Conservation (phyloP, 2,797 vertebrate genomes). For the Leptodactylus fallax region DNA sequence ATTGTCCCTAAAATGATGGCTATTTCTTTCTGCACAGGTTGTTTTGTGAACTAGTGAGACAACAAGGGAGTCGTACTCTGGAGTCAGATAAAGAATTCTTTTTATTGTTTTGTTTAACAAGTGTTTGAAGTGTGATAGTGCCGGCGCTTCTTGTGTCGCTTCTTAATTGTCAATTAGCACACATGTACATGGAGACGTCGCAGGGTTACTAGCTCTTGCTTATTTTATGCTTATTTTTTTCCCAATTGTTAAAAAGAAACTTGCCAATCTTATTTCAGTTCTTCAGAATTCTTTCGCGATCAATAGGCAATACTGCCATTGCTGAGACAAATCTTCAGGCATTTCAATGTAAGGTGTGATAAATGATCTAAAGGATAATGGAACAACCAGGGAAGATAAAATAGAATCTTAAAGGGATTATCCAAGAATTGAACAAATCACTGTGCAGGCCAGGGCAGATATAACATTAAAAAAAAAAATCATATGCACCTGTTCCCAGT, state of each 20-base stretch:
- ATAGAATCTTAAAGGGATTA: no score
- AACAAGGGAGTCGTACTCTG: slow-evolving; percentile 66
- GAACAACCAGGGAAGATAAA: no score
- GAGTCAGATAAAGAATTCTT: slow-evolving; percentile 61
- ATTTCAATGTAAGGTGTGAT: neutral
- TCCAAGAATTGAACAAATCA: no score
- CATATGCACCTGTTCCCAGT: no score
- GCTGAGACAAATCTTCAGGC: neutral
- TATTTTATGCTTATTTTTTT: slow-evolving; percentile 7
- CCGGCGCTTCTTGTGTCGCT: slow-evolving; percentile 10
- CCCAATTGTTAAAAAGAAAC: neutral
- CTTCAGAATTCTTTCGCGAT: no score
- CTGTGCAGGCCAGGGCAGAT: no score
- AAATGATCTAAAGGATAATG: neutral
- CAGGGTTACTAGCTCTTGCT: neutral
- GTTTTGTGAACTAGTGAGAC: slow-evolving; percentile 53
- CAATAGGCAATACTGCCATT: neutral
- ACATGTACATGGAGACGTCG: slow-evolving; percentile 14
- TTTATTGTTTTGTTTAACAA: slow-evolving; percentile 64
- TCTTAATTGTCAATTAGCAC: slow-evolving; percentile 54
- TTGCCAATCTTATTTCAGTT: neutral
- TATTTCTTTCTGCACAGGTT: slow-evolving; percentile 66
- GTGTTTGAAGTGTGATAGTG: slow-evolving; percentile 59
- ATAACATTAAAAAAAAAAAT: no score
- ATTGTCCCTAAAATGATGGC: slow-evolving; percentile 65